phyloP scores from a whole-genome alignment of 2,888 invertebrate species.

The Andrena chrysosceles region DNA sequence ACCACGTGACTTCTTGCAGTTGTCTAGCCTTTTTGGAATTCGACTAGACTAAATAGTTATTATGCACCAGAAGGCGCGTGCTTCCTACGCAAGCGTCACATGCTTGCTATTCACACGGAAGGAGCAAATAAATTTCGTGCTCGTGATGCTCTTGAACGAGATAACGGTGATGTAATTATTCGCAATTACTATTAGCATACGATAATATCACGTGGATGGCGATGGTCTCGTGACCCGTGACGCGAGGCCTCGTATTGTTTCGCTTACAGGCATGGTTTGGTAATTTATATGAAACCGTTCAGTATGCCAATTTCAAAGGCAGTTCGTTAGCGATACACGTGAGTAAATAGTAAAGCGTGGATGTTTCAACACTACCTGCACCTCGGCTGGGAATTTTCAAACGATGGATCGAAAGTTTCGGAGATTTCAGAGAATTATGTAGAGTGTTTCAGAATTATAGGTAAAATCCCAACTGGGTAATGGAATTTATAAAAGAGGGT shows the following conservation, averaged over 20 bases:
- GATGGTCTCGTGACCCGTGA: slow-evolving; percentile 64
- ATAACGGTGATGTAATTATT: slow-evolving; percentile 67
- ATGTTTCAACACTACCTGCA: too few species aligned
- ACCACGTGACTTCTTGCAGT: too few species aligned
- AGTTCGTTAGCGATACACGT: background rate
- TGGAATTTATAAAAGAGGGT: too few species aligned
- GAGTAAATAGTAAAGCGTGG: background rate
- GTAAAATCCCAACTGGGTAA: too few species aligned
- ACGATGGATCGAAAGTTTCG: too few species aligned
- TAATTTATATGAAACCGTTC: background rate
- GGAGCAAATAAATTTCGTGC: slow-evolving; percentile 43
- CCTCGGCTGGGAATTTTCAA: too few species aligned
- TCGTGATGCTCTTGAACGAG: slow-evolving; percentile 43
- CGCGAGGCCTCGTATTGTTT: slow-evolving; percentile 20
- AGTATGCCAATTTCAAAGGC: background rate
- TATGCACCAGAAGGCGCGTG: background rate
- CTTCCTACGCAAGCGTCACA: slow-evolving; percentile 36
- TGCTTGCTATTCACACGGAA: slow-evolving; percentile 33
- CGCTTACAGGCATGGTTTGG: slow-evolving; percentile 19
- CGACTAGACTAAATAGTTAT: background rate
- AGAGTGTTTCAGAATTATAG: too few species aligned
- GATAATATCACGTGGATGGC: slow-evolving; percentile 65
- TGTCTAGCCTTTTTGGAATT: background rate
- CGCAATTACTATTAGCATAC: slow-evolving; percentile 48
- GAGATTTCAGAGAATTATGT: too few species aligned